A percentile compares a stretch with the other conserved stretches of the same genome.
These are phyloP conservation scores for Tarsius wallacei DNA, from an alignment of 2,797 vertebrate genomes.

Conservation along the genomic window DNA sequence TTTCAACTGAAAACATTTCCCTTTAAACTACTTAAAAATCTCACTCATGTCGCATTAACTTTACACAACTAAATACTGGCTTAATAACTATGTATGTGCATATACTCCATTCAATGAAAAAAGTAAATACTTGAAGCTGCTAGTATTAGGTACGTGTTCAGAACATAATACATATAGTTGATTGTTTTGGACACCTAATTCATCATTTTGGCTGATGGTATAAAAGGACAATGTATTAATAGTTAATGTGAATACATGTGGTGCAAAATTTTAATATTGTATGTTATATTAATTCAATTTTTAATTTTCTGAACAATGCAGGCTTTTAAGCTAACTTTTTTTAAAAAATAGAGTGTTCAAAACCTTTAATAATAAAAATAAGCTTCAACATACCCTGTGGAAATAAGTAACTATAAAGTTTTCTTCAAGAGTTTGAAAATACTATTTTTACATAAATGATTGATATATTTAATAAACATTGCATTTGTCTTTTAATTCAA, in stretches of 20 bases:
- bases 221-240: slow-evolving; percentile 1
- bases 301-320: background rate
- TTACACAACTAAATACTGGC: background rate
- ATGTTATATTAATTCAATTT: background rate
- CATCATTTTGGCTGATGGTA: background rate
- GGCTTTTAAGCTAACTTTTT: background rate
- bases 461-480: background rate
- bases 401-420: background rate
- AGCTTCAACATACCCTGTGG: background rate
- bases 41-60: background rate
- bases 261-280: slow-evolving; percentile 10
- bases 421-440: background rate
- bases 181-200: background rate
- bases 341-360: background rate
- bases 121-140: background rate
- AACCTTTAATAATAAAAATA: background rate
- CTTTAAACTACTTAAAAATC: background rate
- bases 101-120: too few species aligned
- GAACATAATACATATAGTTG: background rate
- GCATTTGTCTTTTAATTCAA: background rate
- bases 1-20: background rate
- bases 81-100: background rate
- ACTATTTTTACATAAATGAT: background rate
- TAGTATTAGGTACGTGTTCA: background rate
- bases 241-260: background rate